Base-by-base conservation (phyloP, 2,113 vertebrate genomes). In the Dolichallabes microphthalmus region DNA sequence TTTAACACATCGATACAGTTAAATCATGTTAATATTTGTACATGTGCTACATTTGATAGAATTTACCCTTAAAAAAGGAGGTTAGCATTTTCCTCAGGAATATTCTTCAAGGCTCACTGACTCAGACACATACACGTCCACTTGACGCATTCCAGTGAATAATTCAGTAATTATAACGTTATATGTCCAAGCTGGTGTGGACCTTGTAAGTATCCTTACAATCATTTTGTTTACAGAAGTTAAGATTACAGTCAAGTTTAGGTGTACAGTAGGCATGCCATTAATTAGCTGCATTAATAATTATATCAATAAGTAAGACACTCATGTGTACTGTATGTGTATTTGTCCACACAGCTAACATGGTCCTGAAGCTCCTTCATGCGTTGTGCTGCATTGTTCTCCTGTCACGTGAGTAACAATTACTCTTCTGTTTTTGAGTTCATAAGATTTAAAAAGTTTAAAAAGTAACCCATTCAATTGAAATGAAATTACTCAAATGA, bases 351-450 rank as follows among this genome's bases (percentile, higher is more conserved):
- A 85, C 86, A 80, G 90, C 89, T 87, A 90, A 86, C 79, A 95
- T 93, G 94, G 89, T 88, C 35, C 50, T 89, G 2, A 92, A 85
- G 64, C 32, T 91, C 80, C 61, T 79, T 45, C 92, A 88, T 87
- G 61, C 89, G 14, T 66, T 94, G 71, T 92, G 89, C 85, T 92
- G 90, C 68, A 50, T 94, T 17, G 55, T 85, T 83, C 73, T 92
- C 87, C 89, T 94, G 73, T 84, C 93, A 83, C 92, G 94, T 95
- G 39, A 89, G 92, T 87, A 79, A 32, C 55, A 2, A 50, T 35
- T 82, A 4, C 76, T 76, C 3, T 30, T 35, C 15, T 13, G 6
- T 50, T 74, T 74, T n/a, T 74, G 20, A 74, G 39, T 75, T 50
- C 73, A 52, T 25, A 20, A 39, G 9, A 13, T 74, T 74, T 74